phyloP scores from a whole-genome alignment of 2,888 invertebrate species.

The Serrognathus titanus region DNA sequence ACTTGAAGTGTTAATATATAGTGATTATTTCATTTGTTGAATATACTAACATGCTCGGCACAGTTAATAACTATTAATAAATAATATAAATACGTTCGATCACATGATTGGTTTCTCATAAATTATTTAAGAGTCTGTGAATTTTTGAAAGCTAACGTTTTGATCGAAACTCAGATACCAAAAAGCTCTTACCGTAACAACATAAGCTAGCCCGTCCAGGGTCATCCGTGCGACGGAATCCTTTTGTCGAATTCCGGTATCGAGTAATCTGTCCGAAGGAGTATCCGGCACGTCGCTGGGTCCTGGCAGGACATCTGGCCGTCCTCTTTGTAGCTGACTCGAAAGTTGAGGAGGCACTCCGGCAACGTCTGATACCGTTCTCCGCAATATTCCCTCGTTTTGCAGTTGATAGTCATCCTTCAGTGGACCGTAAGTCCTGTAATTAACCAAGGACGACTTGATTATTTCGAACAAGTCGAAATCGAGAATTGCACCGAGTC shows the following conservation, averaged over 20 bases:
- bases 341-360: slow-evolving; percentile 8
- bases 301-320: slow-evolving; percentile 50
- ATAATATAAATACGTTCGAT: background rate
- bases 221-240: slow-evolving; percentile 83
- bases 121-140: no score
- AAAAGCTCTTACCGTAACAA: slow-evolving; percentile 64
- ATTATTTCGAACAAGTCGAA: no score
- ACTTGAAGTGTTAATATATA: no score
- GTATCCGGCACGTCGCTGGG: slow-evolving; percentile 47
- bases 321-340: slow-evolving; percentile 33
- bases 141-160: background rate
- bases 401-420: slow-evolving; percentile 49
- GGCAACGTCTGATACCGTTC: slow-evolving; percentile 29
- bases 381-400: slow-evolving; percentile 12
- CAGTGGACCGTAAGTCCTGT: slow-evolving; percentile 55
- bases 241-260: slow-evolving; percentile 55
- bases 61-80: background rate
- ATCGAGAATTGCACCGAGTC: no score
- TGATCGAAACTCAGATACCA: background rate
- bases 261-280: slow-evolving; percentile 33
- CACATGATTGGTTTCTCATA: background rate
- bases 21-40: no score
- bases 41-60: no score
- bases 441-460: slow-evolving; percentile 32
- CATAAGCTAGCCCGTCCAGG: slow-evolving; percentile 73